phyloP scores from a whole-genome alignment of 2,113 vertebrate genomes.

The Thunnus thynnus region DNA sequence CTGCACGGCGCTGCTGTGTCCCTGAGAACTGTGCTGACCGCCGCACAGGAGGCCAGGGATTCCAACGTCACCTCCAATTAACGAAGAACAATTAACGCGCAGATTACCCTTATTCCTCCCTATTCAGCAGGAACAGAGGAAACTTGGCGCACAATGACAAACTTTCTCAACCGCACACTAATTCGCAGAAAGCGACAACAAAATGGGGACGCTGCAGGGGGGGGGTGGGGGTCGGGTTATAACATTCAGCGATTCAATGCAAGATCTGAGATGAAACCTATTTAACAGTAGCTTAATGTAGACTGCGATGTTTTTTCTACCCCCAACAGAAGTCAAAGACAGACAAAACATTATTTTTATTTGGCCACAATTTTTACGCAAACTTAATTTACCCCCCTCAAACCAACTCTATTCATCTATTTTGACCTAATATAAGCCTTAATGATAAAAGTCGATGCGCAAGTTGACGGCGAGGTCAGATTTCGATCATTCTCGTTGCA shows the following conservation, averaged over 20 bases:
- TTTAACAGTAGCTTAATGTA: constrained; percentile 38
- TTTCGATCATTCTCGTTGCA: constrained; percentile 49
- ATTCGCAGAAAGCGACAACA: constrained; percentile 81
- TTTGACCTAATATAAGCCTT: constrained; percentile 27
- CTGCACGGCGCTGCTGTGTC: constrained; percentile 31
- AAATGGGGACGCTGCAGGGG: constrained; percentile 79
- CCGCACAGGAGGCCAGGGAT: constrained; percentile 85
- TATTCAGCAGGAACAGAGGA: constrained; percentile 78
- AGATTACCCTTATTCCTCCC: constrained; percentile 84
- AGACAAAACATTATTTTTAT: background rate
- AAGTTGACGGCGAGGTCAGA: constrained; percentile 54
- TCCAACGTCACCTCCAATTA: constrained; percentile 96
- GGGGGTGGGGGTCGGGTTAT: constrained; percentile 39
- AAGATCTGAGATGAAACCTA: constrained; percentile 32
- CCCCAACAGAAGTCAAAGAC: constrained; percentile 24
- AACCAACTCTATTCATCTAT: background rate
- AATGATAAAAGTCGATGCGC: constrained; percentile 57
- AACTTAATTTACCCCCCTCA: background rate
- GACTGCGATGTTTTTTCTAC: background rate
- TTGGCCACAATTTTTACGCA: constrained; percentile 5
- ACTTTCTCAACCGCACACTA: constrained; percentile 80
- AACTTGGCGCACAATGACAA: constrained; percentile 82
- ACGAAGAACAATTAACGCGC: constrained; percentile 92
- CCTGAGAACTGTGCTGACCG: constrained; percentile 79
- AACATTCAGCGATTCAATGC: constrained; percentile 44